Conservation (phyloP, 2,113 vertebrate genomes). For the Proterorhinus semilunaris region DNA sequence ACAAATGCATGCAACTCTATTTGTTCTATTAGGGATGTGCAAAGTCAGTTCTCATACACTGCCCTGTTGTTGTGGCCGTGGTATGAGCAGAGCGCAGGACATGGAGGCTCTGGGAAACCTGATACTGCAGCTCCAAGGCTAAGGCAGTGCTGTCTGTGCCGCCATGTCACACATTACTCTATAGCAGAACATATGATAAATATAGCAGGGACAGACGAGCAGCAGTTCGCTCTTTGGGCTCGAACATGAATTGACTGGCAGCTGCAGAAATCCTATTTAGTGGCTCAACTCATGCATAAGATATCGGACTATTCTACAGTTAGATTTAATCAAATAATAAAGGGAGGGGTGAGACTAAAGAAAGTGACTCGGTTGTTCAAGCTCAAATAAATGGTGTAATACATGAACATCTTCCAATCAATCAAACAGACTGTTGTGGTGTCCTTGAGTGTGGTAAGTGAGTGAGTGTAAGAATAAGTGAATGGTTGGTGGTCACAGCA, state of each 20-base stretch:
- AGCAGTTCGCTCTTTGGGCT: conserved; percentile 38
- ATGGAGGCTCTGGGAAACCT: conserved; percentile 44
- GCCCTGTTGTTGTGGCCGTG: conserved; percentile 11
- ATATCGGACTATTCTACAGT: not conserved
- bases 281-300: not conserved
- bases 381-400: too few species aligned
- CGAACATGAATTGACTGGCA: conserved; percentile 25
- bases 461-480: too few species aligned
- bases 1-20: conserved; percentile 2
- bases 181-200: conserved; percentile 56
- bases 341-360: too few species aligned
- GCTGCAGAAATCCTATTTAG: conserved; percentile 22
- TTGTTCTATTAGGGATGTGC: conserved; percentile 11
- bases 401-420: too few species aligned
- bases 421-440: too few species aligned
- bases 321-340: too few species aligned
- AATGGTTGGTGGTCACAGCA: too few species aligned
- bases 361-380: too few species aligned
- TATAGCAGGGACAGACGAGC: conserved; percentile 53
- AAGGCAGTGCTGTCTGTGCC: conserved; percentile 14
- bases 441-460: too few species aligned
- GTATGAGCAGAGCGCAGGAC: conserved; percentile 26
- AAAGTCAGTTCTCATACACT: conserved; percentile 23
- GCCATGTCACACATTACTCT: conserved; percentile 49
- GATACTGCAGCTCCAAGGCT: conserved; percentile 40